Evolutionary conservation across 2,888 invertebrate genomes (phyloP).

Genomic region (Cotesia congregata): DNA sequence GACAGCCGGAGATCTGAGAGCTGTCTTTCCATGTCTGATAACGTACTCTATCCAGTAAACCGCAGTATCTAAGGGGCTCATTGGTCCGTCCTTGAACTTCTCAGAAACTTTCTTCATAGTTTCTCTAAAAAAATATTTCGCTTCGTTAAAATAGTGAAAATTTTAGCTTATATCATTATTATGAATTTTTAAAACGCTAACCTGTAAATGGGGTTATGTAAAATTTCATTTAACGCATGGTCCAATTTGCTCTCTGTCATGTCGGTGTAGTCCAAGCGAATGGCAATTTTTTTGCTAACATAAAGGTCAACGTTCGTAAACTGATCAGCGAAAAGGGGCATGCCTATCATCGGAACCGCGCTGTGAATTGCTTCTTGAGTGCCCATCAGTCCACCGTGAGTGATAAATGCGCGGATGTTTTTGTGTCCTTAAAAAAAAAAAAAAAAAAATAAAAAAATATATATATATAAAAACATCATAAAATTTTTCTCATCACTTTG

Average conservation of each 20-base stretch:
- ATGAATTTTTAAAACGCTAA: slow-evolving; percentile 42
- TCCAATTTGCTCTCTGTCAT: slow-evolving; percentile 57
- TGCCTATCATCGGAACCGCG: slow-evolving; percentile 63
- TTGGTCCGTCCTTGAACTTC: slow-evolving; percentile 58
- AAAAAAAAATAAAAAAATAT: slow-evolving; percentile 7
- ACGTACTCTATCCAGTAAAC: slow-evolving; percentile 62
- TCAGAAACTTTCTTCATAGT: slow-evolving; percentile 39
- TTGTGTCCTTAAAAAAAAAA: slow-evolving; percentile 56
- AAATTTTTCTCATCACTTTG: neutral
- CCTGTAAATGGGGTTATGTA: slow-evolving; percentile 59
- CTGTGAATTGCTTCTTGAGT: slow-evolving; percentile 62
- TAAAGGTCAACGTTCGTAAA: slow-evolving; percentile 57
- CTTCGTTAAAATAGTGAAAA: neutral
- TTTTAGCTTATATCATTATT: neutral
- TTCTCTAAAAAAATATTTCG: slow-evolving; percentile 35
- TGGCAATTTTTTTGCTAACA: slow-evolving; percentile 55
- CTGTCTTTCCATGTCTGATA: slow-evolving; percentile 55
- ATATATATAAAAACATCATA: neutral
- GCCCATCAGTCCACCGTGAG: slow-evolving; percentile 65
- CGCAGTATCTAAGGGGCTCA: slow-evolving; percentile 54
- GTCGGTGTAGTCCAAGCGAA: slow-evolving; percentile 50
- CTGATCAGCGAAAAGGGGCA: slow-evolving; percentile 65
- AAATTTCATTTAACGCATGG: slow-evolving; percentile 53
- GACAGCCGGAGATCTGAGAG: slow-evolving; percentile 53
- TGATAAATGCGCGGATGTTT: slow-evolving; percentile 62